Conservation (phyloP, 2,888 invertebrate genomes). For the Sipha maydis region DNA sequence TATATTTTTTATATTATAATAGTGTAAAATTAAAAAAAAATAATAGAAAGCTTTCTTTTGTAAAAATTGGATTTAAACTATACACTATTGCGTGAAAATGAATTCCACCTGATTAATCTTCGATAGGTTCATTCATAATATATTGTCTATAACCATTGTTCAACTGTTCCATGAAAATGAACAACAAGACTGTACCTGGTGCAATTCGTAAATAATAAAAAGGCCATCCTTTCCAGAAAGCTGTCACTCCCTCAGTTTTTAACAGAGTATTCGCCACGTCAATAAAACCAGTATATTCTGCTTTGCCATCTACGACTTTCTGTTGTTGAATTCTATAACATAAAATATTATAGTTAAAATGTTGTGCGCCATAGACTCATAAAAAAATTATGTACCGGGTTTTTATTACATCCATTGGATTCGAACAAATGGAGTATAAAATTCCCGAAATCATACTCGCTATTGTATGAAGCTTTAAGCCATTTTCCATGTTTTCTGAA, state of each 20-base stretch:
- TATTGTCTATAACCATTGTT: slow-evolving; percentile 73
- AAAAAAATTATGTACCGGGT: slow-evolving; percentile 76
- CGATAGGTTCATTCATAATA: slow-evolving; percentile 52
- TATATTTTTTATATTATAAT: too few species aligned
- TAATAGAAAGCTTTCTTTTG: too few species aligned
- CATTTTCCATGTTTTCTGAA: slow-evolving; percentile 69
- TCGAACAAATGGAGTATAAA: slow-evolving; percentile 93
- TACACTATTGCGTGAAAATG: not conserved
- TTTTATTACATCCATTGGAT: slow-evolving; percentile 99
- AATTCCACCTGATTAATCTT: not conserved
- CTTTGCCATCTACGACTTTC: slow-evolving; percentile 84
- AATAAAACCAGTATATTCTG: slow-evolving; percentile 84
- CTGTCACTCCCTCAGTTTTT: slow-evolving; percentile 87
- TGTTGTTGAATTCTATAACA: slow-evolving; percentile 90
- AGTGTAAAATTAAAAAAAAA: too few species aligned
- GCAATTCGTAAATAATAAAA: slow-evolving; percentile 96
- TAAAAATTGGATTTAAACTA: too few species aligned
- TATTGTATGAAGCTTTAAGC: slow-evolving; percentile 88
- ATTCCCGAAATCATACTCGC: slow-evolving; percentile 97
- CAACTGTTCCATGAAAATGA: slow-evolving; percentile 95
- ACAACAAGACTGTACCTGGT: slow-evolving; percentile 97
- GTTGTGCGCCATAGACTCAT: not conserved
- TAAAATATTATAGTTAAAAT: too few species aligned
- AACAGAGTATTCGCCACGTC: slow-evolving; percentile 84
- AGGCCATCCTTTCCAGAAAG: slow-evolving; percentile 97